Base-by-base conservation (phyloP, 2,797 vertebrate species). In the Varecia variegata region DNA sequence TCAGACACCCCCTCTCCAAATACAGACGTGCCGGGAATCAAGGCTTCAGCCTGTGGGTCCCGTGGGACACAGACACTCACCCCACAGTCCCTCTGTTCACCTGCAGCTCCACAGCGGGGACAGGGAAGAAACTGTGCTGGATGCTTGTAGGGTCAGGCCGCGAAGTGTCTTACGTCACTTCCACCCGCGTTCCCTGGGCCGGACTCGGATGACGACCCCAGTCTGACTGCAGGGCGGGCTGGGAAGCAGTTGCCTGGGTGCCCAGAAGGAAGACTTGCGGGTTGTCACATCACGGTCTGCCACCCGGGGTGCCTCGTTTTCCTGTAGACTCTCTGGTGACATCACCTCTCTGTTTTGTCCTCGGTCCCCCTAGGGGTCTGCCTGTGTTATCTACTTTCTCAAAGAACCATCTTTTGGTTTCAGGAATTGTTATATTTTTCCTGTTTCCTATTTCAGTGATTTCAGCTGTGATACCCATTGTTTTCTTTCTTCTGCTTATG, bases 221-320 rank as follows among this genome's bases (percentile, higher is more conserved):
- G 0, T 40, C n/a, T 54, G 5, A 21, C 27, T 7, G 2, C 17
- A 9, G 17, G 10, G 43, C 21, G 35, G 25, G 11, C 81, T 67
- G 10, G 32, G 15, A 21, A 5, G 3, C 12, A n/a, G 12, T 23
- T 58, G 15, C 35, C 70, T 2, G 2, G 14, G 56, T 27, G 13
- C 14, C 12, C 14, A 20, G 21, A 10, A 45, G 43, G 10, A 4
- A 35, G 77, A 40, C 11, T 8, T 21, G 17, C 9, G 35, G 23
- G 30, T 40, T 32, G 14, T 23, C 45, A 20, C 3, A 3, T 23
- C 45, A 20, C 3, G 10, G 10, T 18, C 45, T 38, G n/a, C 15
- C 14, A 12, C 8, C n/a, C 5, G 8, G 54, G 54, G 20, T 32
- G 30, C 20, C 32, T 3, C 0, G 0, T 21, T 4, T 43, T 45